Base-by-base conservation (phyloP, 2,888 invertebrate genomes). In the Limnephilus lunatus region DNA sequence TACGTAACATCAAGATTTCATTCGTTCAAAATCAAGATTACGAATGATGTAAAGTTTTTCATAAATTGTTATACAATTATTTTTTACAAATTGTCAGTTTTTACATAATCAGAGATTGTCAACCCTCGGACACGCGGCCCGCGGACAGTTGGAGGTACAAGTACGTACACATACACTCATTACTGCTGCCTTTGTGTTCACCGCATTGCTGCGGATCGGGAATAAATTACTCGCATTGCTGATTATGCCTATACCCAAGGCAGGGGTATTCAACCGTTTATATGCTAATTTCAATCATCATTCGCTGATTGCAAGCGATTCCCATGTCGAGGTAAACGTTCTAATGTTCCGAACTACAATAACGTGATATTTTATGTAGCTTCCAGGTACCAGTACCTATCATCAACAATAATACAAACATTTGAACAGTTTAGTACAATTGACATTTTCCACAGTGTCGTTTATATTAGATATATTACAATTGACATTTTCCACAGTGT, bases 181-280 rank as follows among this genome's bases (percentile, higher is more conserved):
- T 92, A 92, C 91, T 91, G 91, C 86, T 80, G 25, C 48, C 91
- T 92, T 92, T 92, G 91, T 92, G 82, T 48, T 31, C 35, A 89
- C 90, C 92, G 92, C 90, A 87, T 90, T 91, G 90, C 90, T 85
- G 87, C 48, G 44, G 82, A 68, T 85, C 48, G 87, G 89, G 91
- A 91, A 92, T 92, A 92, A 92, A 92, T 92, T 91, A 88, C 88
- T 91, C 81, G 91, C 91, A 88, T 88, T 91, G 81, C 88, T 91
- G 91, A 91, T 91, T 91, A 91, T 91, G 81, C 88, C 87, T n/a
- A 81, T 35, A n/a, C 81, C 48, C 39, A 12, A 81, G 80, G 81
- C 39, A 80, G 89, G 81, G 88, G 68, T 53, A 88, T 30, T 88
- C 88, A 88, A 88, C 19, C 35, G 32, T 83, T 83, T 83, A 85